Evolutionary conservation across 2,113 vertebrate species (phyloP).

Genomic region (Chionodraco myersi): DNA sequence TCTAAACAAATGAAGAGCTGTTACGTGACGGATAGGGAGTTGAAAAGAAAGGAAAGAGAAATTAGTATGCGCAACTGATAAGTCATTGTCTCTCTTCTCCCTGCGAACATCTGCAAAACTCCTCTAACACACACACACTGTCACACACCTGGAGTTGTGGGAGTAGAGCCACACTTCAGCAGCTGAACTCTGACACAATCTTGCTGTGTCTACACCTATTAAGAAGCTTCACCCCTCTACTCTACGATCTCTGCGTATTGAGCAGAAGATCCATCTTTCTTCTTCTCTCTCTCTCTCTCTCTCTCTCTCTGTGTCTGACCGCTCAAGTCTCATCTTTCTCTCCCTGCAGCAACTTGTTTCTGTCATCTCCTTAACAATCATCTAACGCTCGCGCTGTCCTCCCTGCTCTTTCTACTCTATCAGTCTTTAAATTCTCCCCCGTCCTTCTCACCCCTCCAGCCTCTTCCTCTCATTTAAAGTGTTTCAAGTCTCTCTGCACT

Average conservation of each 20-base stretch:
- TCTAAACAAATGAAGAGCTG: constrained; percentile 20
- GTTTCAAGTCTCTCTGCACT: constrained; percentile 47
- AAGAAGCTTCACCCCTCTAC: constrained; percentile 65
- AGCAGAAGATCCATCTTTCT: constrained; percentile 63
- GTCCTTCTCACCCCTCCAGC: constrained; percentile 10
- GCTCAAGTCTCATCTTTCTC: constrained; percentile 37
- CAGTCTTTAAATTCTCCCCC: neutral
- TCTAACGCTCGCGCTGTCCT: constrained; percentile 29
- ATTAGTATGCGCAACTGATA: constrained; percentile 34
- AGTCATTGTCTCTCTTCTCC: constrained; percentile 45
- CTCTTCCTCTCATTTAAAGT: constrained; percentile 21
- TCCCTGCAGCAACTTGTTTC: constrained; percentile 35
- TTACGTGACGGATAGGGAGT: constrained; percentile 27
- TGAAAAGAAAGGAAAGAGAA: constrained; percentile 22
- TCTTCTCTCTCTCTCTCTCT: neutral
- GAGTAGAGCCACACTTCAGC: constrained; percentile 54
- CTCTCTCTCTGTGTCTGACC: constrained; percentile 13
- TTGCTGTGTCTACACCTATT: constrained; percentile 58
- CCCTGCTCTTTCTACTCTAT: constrained; percentile 28
- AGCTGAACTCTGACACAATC: constrained; percentile 57
- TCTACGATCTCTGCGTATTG: too few relatives aligned
- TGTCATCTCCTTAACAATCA: constrained; percentile 42
- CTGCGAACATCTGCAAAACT: constrained; percentile 39
- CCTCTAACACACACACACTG: constrained; percentile 22
- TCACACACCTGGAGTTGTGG: constrained; percentile 64